Percentiles rank a stretch among this genome's conserved stretches.
Evolutionary conservation across 2,113 vertebrate species (phyloP).

Genomic region (Tachysurus fulvidraco): DNA sequence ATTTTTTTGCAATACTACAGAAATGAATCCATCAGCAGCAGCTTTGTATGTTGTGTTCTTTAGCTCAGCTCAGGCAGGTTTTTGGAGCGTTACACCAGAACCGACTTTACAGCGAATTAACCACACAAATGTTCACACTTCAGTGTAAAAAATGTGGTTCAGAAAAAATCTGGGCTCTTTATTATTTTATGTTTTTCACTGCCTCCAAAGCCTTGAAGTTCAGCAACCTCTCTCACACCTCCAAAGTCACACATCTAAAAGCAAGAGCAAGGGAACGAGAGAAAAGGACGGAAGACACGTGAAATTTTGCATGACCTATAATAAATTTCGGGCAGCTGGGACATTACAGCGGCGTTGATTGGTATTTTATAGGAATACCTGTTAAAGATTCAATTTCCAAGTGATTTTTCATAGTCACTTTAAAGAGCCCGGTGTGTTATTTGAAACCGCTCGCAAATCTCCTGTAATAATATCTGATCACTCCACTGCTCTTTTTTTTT

Average conservation of each 20-base stretch:
- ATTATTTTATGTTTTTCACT: slow-evolving; percentile 3
- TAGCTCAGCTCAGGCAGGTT: slow-evolving; percentile 34
- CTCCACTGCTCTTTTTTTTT: not conserved
- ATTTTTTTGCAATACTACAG: not conserved
- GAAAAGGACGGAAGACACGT: slow-evolving; percentile 39
- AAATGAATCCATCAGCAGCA: slow-evolving; percentile 11
- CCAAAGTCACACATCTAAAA: slow-evolving; percentile 36
- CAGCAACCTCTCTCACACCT: slow-evolving; percentile 45
- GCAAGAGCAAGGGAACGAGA: slow-evolving; percentile 18
- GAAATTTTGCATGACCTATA: slow-evolving; percentile 56
- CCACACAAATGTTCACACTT: slow-evolving; percentile 52
- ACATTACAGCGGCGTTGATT: slow-evolving; percentile 36
- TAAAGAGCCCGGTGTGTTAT: slow-evolving; percentile 46
- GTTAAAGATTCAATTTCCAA: slow-evolving; percentile 41
- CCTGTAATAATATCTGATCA: slow-evolving; percentile 55
- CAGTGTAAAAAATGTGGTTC: slow-evolving; percentile 36
- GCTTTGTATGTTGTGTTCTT: slow-evolving; percentile 44
- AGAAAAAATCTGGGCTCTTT: slow-evolving; percentile 41
- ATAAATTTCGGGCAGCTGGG: slow-evolving; percentile 55
- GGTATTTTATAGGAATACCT: slow-evolving; percentile 54
- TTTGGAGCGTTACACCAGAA: slow-evolving; percentile 31
- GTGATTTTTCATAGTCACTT: slow-evolving; percentile 52
- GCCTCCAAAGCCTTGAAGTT: slow-evolving; percentile 1
- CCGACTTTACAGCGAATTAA: slow-evolving; percentile 51
- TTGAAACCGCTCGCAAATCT: slow-evolving; percentile 47